These are phyloP conservation scores for Thera britannica DNA, from an alignment of 2,888 invertebrate genomes.

Conservation along the genomic window DNA sequence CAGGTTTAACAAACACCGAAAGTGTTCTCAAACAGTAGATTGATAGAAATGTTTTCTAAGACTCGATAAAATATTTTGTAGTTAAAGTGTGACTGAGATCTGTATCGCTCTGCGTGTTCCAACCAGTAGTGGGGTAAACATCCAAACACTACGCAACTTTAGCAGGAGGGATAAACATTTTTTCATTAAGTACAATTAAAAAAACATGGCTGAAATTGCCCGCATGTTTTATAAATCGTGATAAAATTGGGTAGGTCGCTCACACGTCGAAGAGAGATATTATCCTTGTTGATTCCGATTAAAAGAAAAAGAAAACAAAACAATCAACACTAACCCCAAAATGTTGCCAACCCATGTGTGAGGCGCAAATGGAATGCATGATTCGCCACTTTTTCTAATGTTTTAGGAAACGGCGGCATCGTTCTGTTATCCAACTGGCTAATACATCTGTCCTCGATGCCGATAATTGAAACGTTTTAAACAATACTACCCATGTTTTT, in stretches of 20 bases:
- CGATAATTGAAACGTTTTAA: conserved; percentile 64
- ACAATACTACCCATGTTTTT: conserved; percentile 38
- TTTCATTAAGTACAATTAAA: background rate
- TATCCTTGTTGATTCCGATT: background rate
- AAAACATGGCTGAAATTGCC: background rate
- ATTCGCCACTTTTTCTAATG: conserved; percentile 80
- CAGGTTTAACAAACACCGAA: conserved; percentile 5
- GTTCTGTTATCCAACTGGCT: conserved; percentile 64
- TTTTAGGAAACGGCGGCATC: conserved; percentile 71
- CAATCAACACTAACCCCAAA: conserved; percentile 38
- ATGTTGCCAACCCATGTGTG: conserved; percentile 57
- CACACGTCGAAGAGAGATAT: no score
- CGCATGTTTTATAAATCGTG: background rate
- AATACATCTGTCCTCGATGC: conserved; percentile 59
- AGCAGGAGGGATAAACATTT: conserved; percentile 53
- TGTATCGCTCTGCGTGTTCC: conserved; percentile 58
- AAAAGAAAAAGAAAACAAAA: background rate
- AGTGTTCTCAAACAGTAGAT: conserved; percentile 19
- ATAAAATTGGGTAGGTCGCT: background rate
- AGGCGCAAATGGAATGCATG: conserved; percentile 78
- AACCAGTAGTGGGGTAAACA: conserved; percentile 62
- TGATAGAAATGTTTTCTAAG: conserved; percentile 33
- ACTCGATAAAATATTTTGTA: conserved; percentile 50
- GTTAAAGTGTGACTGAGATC: conserved; percentile 52
- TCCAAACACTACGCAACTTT: conserved; percentile 59